Evolutionary conservation across 2,888 invertebrate genomes (phyloP).

Genomic region (Leptinotarsa juncta): DNA sequence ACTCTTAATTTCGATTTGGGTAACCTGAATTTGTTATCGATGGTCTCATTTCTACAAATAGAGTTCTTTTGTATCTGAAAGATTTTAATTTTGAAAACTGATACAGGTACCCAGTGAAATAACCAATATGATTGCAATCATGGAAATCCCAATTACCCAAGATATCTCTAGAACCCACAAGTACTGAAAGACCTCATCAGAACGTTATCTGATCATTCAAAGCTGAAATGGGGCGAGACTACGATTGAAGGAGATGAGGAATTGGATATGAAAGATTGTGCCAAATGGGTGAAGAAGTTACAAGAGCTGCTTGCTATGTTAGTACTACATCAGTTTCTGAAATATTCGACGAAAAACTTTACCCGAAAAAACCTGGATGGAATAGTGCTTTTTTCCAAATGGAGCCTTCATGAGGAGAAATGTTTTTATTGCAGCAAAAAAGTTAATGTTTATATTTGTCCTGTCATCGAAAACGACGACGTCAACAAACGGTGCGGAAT

Average conservation of each 20-base stretch:
- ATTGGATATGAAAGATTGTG: neutral
- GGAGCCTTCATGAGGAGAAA: neutral
- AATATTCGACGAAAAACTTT: no score
- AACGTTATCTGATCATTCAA: neutral
- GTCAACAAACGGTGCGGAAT: slow-evolving; percentile 5
- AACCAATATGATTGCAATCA: slow-evolving; percentile 7
- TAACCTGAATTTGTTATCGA: neutral
- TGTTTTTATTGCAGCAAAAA: neutral
- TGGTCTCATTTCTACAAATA: neutral
- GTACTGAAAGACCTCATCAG: slow-evolving; percentile 9
- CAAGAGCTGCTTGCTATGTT: neutral
- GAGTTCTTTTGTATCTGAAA: neutral
- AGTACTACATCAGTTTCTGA: neutral
- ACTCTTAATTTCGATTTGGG: slow-evolving; percentile 7
- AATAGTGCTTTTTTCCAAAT: neutral
- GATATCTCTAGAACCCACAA: slow-evolving; percentile 6
- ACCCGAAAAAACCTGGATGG: no score
- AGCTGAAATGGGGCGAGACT: slow-evolving; percentile 2
- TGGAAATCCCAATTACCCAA: neutral
- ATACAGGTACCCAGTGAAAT: slow-evolving; percentile 5
- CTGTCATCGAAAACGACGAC: neutral
- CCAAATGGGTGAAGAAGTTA: slow-evolving; percentile 11
- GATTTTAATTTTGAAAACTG: neutral
- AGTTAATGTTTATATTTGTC: neutral
- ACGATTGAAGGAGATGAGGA: neutral